phyloP scores from a whole-genome alignment of 2,113 vertebrate species.

The Heliornis fulica region DNA sequence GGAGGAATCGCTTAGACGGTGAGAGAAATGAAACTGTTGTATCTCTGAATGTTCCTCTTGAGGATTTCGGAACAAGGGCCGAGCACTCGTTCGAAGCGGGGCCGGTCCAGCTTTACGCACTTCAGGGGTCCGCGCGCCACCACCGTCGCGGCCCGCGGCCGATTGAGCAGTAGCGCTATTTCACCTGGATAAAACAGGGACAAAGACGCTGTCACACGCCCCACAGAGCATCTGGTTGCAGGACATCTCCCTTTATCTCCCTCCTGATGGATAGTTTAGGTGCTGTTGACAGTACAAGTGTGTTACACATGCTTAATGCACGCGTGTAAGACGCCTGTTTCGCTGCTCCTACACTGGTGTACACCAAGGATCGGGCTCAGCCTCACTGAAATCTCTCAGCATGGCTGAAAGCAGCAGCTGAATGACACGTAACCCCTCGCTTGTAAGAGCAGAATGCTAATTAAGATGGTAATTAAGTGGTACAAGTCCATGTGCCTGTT shows the following conservation, averaged over 20 bases:
- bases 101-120: constrained; percentile 94
- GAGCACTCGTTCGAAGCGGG: constrained; percentile 93
- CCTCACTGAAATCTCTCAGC: background rate
- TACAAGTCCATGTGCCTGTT: background rate
- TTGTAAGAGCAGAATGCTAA: background rate
- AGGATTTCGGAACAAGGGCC: constrained; percentile 97
- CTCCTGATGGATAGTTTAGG: constrained; percentile 46
- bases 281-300: constrained; percentile 40
- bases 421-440: background rate
- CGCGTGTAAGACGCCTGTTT: constrained; percentile 35
- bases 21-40: constrained; percentile 98
- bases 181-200: constrained; percentile 77
- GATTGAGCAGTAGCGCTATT: constrained; percentile 91
- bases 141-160: constrained; percentile 92
- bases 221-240: background rate
- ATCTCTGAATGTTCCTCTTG: constrained; percentile 96
- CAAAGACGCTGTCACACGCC: background rate
- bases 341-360: background rate
- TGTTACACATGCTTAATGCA: constrained; percentile 56
- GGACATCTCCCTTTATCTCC: background rate
- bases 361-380: background rate
- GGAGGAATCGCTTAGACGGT: constrained; percentile 81
- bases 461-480: background rate
- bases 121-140: constrained; percentile 92
- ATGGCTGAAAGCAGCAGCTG: background rate